Evolutionary conservation across 2,888 invertebrate species (phyloP).

Genomic region (Teleogryllus oceanicus): DNA sequence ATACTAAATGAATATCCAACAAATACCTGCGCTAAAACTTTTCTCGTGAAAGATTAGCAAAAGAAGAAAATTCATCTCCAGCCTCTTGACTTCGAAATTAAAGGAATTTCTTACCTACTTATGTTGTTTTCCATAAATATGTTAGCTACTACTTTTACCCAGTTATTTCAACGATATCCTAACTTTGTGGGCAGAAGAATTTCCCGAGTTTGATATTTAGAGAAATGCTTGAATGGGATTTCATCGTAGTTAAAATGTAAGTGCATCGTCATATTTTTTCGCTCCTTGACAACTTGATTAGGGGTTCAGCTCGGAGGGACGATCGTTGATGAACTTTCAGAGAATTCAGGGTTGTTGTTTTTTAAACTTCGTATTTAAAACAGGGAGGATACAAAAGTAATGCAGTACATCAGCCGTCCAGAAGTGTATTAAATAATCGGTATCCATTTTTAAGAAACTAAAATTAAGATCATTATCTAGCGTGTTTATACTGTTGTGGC

Average conservation of each 20-base stretch:
- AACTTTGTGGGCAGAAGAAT: not conserved
- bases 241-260: constrained; percentile 18
- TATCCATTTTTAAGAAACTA: constrained; percentile 18
- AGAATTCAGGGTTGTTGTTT: constrained; percentile 25
- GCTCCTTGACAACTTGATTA: constrained; percentile 35
- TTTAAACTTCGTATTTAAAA: constrained; percentile 7
- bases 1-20: not conserved
- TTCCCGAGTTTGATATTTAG: not conserved
- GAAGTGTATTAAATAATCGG: constrained; percentile 18
- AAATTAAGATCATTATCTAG: constrained; percentile 8
- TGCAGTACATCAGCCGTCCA: constrained; percentile 2
- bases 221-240: constrained; percentile 18
- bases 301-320: constrained; percentile 29
- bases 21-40: not conserved
- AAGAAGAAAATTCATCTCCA: no score
- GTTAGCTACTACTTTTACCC: no score
- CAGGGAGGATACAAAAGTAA: constrained; percentile 18
- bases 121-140: no score
- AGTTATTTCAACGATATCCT: no score
- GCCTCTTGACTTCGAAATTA: no score
- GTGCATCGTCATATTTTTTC: constrained; percentile 34
- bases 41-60: not conserved
- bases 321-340: constrained; percentile 32
- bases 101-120: no score
- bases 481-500: constrained; percentile 1